Percentiles rank a stretch among this genome's conserved stretches.
phyloP scores from a whole-genome alignment of 2,888 invertebrate species.

The Napeogenes inachia region DNA sequence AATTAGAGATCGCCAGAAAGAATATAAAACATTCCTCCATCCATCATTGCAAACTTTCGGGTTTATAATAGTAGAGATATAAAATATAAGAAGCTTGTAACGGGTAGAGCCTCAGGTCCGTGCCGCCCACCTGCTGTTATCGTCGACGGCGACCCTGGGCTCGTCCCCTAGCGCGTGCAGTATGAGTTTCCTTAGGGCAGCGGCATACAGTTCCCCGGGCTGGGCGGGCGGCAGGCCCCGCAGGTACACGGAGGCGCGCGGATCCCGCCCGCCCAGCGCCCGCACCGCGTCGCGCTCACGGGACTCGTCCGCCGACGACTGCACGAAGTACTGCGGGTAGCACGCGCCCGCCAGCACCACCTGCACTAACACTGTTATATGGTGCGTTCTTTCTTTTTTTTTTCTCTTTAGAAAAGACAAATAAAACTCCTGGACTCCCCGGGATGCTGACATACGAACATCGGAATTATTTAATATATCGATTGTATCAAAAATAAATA shows the following conservation, averaged over 20 bases:
- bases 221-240: constrained; percentile 78
- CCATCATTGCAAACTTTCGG: too few species aligned
- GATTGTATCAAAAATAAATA: too few species aligned
- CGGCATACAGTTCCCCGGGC: constrained; percentile 83
- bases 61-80: too few species aligned
- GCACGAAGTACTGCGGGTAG: constrained; percentile 93
- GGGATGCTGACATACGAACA: too few species aligned
- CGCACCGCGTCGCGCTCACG: constrained; percentile 83
- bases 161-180: constrained; percentile 68
- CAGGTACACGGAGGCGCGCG: constrained; percentile 81
- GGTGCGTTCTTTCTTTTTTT: too few species aligned
- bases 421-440: too few species aligned
- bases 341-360: constrained; percentile 91
- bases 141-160: constrained; percentile 71
- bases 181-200: constrained; percentile 79
- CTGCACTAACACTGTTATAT: constrained; percentile 50
- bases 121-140: constrained; percentile 63
- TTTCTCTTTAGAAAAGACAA: too few species aligned
- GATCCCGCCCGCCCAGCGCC: constrained; percentile 84
- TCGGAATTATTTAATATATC: too few species aligned
- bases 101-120: too few species aligned
- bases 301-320: constrained; percentile 67
- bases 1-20: too few species aligned
- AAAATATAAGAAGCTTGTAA: too few species aligned
- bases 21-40: too few species aligned